A percentile compares a stretch with the other conserved stretches of the same genome.
Evolutionary conservation across 2,888 invertebrate species (phyloP).

Genomic region (Pilophorus perplexus): DNA sequence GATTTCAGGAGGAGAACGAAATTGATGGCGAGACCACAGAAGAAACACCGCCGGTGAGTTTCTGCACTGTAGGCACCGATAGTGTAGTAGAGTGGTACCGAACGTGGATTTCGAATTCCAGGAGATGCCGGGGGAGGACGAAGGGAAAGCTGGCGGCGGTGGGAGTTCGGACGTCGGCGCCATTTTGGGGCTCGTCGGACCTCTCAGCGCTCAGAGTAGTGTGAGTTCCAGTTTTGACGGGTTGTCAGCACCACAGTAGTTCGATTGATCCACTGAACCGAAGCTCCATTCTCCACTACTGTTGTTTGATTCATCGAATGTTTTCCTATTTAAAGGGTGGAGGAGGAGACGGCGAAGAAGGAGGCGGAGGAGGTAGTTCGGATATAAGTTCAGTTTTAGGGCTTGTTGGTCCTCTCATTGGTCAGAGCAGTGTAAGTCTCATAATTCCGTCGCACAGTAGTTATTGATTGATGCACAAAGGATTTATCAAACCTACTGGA

Average conservation of each 20-base stretch:
- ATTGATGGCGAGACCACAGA: conserved; percentile 1
- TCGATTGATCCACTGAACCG: conserved; percentile 42
- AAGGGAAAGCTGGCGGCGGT: conserved; percentile 36
- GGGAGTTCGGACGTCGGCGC: conserved; percentile 46
- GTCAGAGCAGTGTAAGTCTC: conserved; percentile 45
- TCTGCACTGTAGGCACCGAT: too few species aligned
- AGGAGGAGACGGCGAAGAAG: conserved; percentile 35
- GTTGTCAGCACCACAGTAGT: background rate
- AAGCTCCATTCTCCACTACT: too few species aligned
- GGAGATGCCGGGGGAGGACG: conserved; percentile 25
- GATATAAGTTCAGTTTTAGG: conserved; percentile 42
- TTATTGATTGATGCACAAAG: background rate
- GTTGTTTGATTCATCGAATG: background rate
- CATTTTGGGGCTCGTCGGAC: conserved; percentile 47
- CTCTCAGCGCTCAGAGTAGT: conserved; percentile 48
- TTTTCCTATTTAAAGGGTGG: conserved; percentile 11
- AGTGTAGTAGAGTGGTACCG: too few species aligned
- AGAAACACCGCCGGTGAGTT: background rate
- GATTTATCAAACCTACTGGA: background rate
- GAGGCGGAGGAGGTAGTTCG: conserved; percentile 46
- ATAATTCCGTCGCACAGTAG: background rate
- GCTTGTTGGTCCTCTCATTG: conserved; percentile 41
- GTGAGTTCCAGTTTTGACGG: background rate
- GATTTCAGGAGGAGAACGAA: conserved; percentile 12
- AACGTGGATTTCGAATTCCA: background rate